Evolutionary conservation across 2,888 invertebrate genomes (phyloP), one percentile per base, ranked within the genome.

Genomic region (Ceramica pisi): DNA sequence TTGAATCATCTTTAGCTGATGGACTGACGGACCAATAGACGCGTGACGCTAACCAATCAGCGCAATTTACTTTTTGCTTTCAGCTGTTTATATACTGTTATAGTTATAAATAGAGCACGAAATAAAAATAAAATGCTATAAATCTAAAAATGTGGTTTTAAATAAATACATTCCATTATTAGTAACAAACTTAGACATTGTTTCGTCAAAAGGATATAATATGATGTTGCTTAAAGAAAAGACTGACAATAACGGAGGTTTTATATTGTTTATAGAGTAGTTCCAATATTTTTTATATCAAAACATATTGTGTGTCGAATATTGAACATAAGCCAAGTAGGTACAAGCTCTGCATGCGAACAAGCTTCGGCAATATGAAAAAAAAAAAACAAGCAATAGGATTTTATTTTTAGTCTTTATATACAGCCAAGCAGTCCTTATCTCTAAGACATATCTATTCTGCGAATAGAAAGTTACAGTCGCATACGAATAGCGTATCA

Each of bases 381-480:
- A 81, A 57, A n/a, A n/a, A 59, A 70, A 61, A 48, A 5, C 55
- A 59, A 57, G 70, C 78, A 78, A 74, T 71, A 61, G 61, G 50
- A 75, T 26, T 65, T 65, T 59, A 63, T 73, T 67, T 64, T 65
- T 46, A 19, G 56, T 57, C 10, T 68, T 75, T 72, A 63, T 64
- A 55, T 68, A 65, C 50, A 48, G 48, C 14, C 69, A 69, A 46
- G 23, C 62, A 19, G 48, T 67, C 55, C 65, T 66, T 73, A 79
- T 78, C 82, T 68, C 46, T 65, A 55, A 78, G 72, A 78, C 61
- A 71, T 73, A 83, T 85, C 83, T 75, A 68, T 65, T 66, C 63
- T 75, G 74, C 70, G 61, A 86, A 86, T 83, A 87, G 83, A 88
- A 88, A 85, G 84, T 82, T 62, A 71, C 67, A 72, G 78, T 74